phyloP scores from a whole-genome alignment of 1,140 invertebrate species.

The Drosophila azteca region DNA sequence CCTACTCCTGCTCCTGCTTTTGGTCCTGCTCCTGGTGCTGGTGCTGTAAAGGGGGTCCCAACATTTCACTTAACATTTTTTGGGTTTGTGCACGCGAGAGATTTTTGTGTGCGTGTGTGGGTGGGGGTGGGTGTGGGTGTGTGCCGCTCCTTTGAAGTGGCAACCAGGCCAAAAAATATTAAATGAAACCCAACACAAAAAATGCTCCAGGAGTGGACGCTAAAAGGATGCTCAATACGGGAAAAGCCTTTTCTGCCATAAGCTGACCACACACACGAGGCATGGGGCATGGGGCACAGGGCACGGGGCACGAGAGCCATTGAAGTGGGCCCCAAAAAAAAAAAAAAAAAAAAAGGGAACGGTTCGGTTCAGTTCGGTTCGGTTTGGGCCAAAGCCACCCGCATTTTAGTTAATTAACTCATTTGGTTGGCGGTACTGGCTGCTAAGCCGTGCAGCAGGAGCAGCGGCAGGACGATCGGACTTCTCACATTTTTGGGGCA shows the following conservation, averaged over 20 bases:
- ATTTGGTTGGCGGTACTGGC: slow-evolving; percentile 78
- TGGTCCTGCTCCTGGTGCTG: too few relatives aligned
- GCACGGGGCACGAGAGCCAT: slow-evolving; percentile 30
- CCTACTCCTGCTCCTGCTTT: too few relatives aligned
- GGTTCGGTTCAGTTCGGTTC: too few relatives aligned
- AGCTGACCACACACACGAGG: slow-evolving; percentile 75
- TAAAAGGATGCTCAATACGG: slow-evolving; percentile 76
- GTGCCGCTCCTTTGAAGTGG: slow-evolving; percentile 70
- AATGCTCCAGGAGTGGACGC: slow-evolving; percentile 32
- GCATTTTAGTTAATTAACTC: slow-evolving; percentile 84
- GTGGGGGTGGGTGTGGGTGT: not conserved
- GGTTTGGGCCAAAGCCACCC: slow-evolving; percentile 67
- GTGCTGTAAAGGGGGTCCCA: slow-evolving; percentile 30
- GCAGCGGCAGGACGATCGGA: slow-evolving; percentile 37
- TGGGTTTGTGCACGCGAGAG: slow-evolving; percentile 35
- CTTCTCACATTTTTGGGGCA: slow-evolving; percentile 41
- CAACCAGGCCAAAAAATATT: slow-evolving; percentile 71
- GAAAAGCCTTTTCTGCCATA: slow-evolving; percentile 70
- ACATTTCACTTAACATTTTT: slow-evolving; percentile 81
- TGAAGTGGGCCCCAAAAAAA: slow-evolving; percentile 61
- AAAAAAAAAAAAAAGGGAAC: slow-evolving; percentile 16
- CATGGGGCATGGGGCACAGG: slow-evolving; percentile 18
- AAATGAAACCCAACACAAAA: slow-evolving; percentile 76
- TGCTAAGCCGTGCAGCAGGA: slow-evolving; percentile 48
- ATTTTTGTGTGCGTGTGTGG: slow-evolving; percentile 27